Base-by-base conservation (phyloP, 2,113 vertebrate species). In the Paramisgurnus dabryanus region DNA sequence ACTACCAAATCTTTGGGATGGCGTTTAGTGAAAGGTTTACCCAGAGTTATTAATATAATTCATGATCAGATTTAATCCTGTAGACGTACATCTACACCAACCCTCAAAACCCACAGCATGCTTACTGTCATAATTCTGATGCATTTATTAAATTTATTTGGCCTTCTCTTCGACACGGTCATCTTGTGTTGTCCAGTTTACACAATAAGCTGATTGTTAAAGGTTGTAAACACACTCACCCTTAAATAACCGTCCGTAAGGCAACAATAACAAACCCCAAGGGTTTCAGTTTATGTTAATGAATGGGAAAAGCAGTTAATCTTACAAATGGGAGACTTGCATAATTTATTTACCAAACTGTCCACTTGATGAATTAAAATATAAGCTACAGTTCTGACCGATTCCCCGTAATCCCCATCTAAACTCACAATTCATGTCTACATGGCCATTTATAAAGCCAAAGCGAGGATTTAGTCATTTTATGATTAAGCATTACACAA, bases 401-500 rank as follows among this genome's bases (percentile, higher is more conserved):
- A 49, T 75, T 75, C 18, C 43, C 27, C 6, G 4, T 61, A 74
- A 74, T 61, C 3, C 71, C 60, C 55, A 34, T 78, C 55, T 78
- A 53, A 70, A 39, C 39, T 45, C 34, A 58, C 11, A n/a, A 22
- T 68, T 41, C 9, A 45, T 47, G 40, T 49, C 27, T 55, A 64
- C 49, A 57, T 45, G 11, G 45, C 40, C 45, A 53, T 71, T 75
- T 75, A 81, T 67, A 81, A 74, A 22, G 3, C 40, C 7, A 40
- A 76, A 73, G 72, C 70, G 15, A 74, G 67, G 85, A 87, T 70
- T 73, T 17, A 61, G 50, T 69, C 8, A 77, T 77, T 61, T 71
- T 43, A 41, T 43, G 78, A 60, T 49, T 75, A 75, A 47, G 72
- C 43, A 64, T 85, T 82, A 83, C 53, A 77, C 70, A 67, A 79